Percentiles rank a stretch among this genome's conserved stretches.
These are phyloP conservation scores for Antheraea mylitta DNA, from an alignment of 1,140 invertebrate genomes.

Conservation along the genomic window DNA sequence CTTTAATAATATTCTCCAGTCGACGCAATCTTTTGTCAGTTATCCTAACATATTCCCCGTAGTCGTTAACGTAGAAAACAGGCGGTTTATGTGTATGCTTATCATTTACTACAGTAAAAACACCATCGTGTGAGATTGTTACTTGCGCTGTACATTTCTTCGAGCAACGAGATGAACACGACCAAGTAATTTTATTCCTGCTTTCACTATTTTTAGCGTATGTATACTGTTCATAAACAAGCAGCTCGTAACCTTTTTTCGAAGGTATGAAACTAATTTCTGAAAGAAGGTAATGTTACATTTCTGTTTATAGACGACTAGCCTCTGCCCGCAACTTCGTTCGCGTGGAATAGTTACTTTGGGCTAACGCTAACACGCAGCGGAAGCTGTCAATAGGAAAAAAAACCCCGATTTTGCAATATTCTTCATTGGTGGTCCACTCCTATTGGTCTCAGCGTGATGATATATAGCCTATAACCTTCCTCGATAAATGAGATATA, in stretches of 20 bases:
- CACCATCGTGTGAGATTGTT: constrained; percentile 33
- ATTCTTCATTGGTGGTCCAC: no score
- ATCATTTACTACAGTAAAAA: constrained; percentile 37
- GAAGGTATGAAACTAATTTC: constrained; percentile 60
- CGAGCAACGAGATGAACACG: constrained; percentile 53
- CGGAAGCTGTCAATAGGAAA: no score
- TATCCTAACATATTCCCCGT: constrained; percentile 44
- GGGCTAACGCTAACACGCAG: no score
- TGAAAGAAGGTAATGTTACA: constrained; percentile 29
- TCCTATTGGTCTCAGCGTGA: no score
- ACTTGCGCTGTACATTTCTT: constrained; percentile 53
- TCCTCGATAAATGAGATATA: no score
- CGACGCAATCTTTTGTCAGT: constrained; percentile 22
- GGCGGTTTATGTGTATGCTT: constrained; percentile 45
- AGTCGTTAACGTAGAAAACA: constrained; percentile 43
- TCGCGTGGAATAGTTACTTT: no score
- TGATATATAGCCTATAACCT: no score
- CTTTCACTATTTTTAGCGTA: constrained; percentile 45
- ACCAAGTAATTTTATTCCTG: constrained; percentile 38
- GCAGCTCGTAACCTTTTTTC: constrained; percentile 47
- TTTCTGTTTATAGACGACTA: background rate
- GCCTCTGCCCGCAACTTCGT: no score
- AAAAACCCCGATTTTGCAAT: no score
- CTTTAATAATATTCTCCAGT: background rate
- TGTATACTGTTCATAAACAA: constrained; percentile 50